Percentiles rank a stretch among this genome's conserved stretches.
phyloP scores from a whole-genome alignment of 2,888 invertebrate species.

The Dicycla oo region DNA sequence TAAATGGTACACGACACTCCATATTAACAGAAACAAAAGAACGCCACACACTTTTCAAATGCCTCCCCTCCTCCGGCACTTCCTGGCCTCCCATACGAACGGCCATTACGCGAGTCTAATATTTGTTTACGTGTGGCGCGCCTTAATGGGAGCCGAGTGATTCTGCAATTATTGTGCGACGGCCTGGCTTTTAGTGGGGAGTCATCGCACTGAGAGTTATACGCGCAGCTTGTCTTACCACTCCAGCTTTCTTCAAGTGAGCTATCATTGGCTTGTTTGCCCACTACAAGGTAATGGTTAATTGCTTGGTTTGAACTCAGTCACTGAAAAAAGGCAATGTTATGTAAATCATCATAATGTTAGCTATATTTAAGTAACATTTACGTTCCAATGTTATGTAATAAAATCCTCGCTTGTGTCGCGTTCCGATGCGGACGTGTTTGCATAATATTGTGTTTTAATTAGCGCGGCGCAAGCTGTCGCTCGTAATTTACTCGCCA shows the following conservation, averaged over 20 bases:
- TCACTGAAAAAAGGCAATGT: background rate
- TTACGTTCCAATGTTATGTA: background rate
- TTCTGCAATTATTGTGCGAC: slow-evolving; percentile 40
- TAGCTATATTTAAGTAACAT: background rate
- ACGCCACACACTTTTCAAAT: background rate
- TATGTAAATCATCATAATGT: background rate
- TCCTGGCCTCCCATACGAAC: slow-evolving; percentile 4
- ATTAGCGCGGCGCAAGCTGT: too few species aligned
- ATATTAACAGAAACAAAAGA: slow-evolving; percentile 31
- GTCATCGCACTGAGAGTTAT: slow-evolving; percentile 4
- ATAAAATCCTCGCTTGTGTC: too few species aligned
- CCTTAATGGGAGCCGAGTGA: slow-evolving; percentile 43
- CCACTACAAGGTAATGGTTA: too few species aligned
- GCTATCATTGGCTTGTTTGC: too few species aligned
- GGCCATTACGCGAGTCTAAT: slow-evolving; percentile 47
- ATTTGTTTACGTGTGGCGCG: slow-evolving; percentile 46
- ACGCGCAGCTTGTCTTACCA: background rate
- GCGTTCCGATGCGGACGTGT: too few species aligned
- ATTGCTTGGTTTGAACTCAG: background rate
- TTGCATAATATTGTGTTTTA: too few species aligned
- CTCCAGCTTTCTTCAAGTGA: too few species aligned
- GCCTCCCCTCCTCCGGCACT: slow-evolving; percentile 20
- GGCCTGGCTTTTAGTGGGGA: slow-evolving; percentile 21
- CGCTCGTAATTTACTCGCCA: too few species aligned
- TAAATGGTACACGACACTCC: background rate